Evolutionary conservation across 2,113 vertebrate species (phyloP).

Genomic region (Coryphaenoides rupestris): DNA sequence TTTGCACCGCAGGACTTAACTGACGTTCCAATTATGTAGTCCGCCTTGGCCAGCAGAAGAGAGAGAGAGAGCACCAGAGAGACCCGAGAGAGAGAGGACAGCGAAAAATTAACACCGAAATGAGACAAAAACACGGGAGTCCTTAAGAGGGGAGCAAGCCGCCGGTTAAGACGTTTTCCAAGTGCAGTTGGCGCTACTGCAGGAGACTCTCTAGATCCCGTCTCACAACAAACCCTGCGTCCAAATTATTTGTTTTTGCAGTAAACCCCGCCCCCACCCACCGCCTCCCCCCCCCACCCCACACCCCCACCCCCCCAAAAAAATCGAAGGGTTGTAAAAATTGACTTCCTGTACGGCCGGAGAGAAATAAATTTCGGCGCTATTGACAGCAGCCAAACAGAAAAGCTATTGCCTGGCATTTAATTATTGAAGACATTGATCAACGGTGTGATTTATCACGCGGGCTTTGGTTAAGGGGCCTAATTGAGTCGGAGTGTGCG

Average conservation of each 20-base stretch:
- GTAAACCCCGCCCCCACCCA: too few species aligned
- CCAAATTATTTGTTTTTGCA: conserved; percentile 76
- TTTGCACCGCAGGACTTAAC: too few species aligned
- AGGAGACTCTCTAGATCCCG: conserved; percentile 61
- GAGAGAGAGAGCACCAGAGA: too few species aligned
- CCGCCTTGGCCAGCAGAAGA: too few species aligned
- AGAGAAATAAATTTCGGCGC: conserved; percentile 72
- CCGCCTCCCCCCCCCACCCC: too few species aligned
- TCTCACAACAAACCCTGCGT: conserved; percentile 58
- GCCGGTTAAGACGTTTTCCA: conserved; percentile 49
- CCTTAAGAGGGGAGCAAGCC: conserved; percentile 5
- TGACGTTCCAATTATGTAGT: too few species aligned
- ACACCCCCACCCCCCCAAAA: too few species aligned
- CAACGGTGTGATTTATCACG: conserved; percentile 75
- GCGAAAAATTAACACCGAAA: conserved; percentile 4
- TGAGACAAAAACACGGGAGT: conserved; percentile 23
- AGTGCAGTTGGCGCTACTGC: conserved; percentile 48
- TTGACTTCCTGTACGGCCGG: conserved; percentile 81
- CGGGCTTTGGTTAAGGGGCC: conserved; percentile 63
- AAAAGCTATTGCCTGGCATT: conserved; percentile 76
- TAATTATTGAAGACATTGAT: conserved; percentile 81
- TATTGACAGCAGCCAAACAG: conserved; percentile 76
- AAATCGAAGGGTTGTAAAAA: conserved; percentile 81
- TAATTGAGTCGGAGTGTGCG: conserved; percentile 61
- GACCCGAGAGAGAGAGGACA: too few species aligned